Conservation (phyloP, 2,797 vertebrate genomes). For the Microctenopoma steveboyesi region DNA sequence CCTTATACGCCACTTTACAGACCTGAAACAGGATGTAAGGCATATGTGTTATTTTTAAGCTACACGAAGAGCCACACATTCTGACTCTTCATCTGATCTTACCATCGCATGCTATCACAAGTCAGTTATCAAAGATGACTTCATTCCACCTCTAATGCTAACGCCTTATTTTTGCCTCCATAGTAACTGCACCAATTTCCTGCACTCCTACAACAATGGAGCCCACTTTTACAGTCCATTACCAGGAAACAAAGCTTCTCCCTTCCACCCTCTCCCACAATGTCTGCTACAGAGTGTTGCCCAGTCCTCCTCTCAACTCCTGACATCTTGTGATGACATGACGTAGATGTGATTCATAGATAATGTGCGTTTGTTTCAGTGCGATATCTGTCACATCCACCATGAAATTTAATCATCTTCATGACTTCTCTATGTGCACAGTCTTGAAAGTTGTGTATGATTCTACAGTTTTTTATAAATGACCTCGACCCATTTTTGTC, state of each 20-base stretch:
- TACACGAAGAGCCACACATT: background rate
- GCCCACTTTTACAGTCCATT: slow-evolving; percentile 18
- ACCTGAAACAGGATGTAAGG: slow-evolving; percentile 32
- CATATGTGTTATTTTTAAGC: slow-evolving; percentile 7
- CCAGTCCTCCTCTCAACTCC: slow-evolving; percentile 32
- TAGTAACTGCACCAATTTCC: slow-evolving; percentile 34
- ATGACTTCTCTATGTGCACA: too few species aligned
- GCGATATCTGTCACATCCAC: slow-evolving; percentile 20
- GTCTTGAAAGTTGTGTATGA: too few species aligned
- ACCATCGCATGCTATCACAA: background rate
- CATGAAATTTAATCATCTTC: slow-evolving; percentile 6
- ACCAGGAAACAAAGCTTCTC: slow-evolving; percentile 31
- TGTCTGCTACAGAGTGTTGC: slow-evolving; percentile 48
- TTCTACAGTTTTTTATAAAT: too few species aligned
- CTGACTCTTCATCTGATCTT: background rate
- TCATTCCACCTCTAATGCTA: slow-evolving; percentile 2
- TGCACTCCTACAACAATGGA: slow-evolving; percentile 12
- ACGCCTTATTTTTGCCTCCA: slow-evolving; percentile 25
- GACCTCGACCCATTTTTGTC: slow-evolving; percentile 47
- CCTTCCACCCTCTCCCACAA: slow-evolving; percentile 5
- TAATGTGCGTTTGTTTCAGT: slow-evolving; percentile 11
- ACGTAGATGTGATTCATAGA: slow-evolving; percentile 37
- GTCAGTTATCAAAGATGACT: slow-evolving; percentile 29
- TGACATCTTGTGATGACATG: slow-evolving; percentile 12
- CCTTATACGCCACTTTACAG: background rate